These are phyloP conservation scores for Dolichoris vasculosae DNA, from an alignment of 1,140 invertebrate genomes.

Conservation along the genomic window DNA sequence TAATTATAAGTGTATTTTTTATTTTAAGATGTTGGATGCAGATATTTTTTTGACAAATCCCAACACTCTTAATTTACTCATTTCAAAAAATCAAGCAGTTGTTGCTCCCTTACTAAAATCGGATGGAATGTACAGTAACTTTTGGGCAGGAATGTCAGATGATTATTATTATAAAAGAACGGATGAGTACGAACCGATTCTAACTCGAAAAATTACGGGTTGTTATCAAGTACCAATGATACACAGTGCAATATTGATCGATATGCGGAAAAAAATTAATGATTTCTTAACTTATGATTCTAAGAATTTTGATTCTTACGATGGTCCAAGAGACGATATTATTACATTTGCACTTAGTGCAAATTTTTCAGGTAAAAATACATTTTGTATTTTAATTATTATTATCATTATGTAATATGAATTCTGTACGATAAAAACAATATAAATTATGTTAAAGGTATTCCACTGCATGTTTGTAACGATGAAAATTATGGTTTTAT, in stretches of 20 bases:
- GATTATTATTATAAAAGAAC: constrained; percentile 93
- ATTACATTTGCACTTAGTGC: constrained; percentile 94
- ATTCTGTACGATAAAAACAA: neutral
- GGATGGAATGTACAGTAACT: constrained; percentile 94
- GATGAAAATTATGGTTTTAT: constrained; percentile 88
- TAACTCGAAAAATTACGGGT: constrained; percentile 82
- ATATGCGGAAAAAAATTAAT: constrained; percentile 79
- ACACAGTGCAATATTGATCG: constrained; percentile 90
- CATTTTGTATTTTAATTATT: neutral
- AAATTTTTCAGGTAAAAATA: constrained; percentile 78
- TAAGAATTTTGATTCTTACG: constrained; percentile 78
- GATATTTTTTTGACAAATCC: constrained; percentile 90
- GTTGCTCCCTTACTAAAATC: constrained; percentile 91
- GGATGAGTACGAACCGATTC: constrained; percentile 89
- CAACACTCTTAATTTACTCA: constrained; percentile 81
- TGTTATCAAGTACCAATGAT: constrained; percentile 94
- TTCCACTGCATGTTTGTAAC: constrained; percentile 88
- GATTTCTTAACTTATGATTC: constrained; percentile 86
- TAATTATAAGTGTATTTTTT: neutral
- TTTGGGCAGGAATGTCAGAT: constrained; percentile 94
- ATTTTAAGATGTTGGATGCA: constrained; percentile 87
- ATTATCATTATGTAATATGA: neutral
- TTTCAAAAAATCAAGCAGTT: constrained; percentile 79
- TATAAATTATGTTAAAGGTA: constrained; percentile 66
- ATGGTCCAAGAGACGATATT: constrained; percentile 93